A percentile compares a stretch with the other conserved stretches of the same genome.
Conservation (phyloP, 1,140 invertebrate species). For the Drosophila tani region DNA sequence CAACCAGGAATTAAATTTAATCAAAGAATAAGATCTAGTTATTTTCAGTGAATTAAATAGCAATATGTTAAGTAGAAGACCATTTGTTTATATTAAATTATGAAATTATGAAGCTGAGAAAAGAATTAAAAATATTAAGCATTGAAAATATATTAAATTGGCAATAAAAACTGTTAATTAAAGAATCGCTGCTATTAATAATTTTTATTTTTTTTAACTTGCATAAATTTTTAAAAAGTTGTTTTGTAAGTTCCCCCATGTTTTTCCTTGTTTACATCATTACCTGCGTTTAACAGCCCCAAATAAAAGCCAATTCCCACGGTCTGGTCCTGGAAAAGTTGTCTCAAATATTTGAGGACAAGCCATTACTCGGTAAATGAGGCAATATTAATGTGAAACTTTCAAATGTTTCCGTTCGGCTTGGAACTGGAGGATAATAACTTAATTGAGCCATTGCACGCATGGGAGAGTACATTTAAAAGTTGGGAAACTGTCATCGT, state of each 20-base stretch:
- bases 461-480: slow-evolving; percentile 70
- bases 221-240: not conserved
- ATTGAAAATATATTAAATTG: too few species aligned
- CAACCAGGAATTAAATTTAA: not conserved
- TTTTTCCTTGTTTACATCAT: slow-evolving; percentile 26
- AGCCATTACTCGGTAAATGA: slow-evolving; percentile 64
- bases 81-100: not conserved
- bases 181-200: too few species aligned
- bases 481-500: slow-evolving; percentile 61
- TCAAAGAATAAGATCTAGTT: not conserved
- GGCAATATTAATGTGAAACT: slow-evolving; percentile 64
- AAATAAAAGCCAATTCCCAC: slow-evolving; percentile 7
- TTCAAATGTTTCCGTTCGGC: slow-evolving; percentile 54
- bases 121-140: too few species aligned
- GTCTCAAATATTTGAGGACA: slow-evolving; percentile 36
- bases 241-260: not conserved
- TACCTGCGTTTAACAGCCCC: slow-evolving; percentile 25
- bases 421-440: slow-evolving; percentile 57
- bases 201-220: too few species aligned
- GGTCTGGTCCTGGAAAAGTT: slow-evolving; percentile 12
- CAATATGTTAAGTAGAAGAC: not conserved
- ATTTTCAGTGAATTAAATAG: too few species aligned
- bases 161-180: too few species aligned
- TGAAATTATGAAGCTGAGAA: not conserved
- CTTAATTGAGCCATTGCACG: slow-evolving; percentile 75